Conservation (phyloP, 2,888 invertebrate species). For the Diarsia dahlii region DNA sequence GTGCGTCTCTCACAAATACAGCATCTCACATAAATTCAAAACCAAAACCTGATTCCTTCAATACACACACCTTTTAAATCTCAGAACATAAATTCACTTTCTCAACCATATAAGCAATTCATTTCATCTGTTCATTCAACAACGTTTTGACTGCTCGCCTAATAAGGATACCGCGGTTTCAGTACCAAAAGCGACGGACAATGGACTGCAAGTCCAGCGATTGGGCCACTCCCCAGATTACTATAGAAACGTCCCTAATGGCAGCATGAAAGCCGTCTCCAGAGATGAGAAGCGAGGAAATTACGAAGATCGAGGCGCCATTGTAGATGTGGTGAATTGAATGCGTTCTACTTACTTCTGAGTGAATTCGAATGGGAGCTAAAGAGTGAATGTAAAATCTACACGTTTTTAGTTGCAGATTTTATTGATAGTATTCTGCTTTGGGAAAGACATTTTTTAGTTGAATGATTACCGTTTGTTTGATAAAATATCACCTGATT, state of each 20-base stretch:
- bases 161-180: slow-evolving; percentile 57
- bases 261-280: slow-evolving; percentile 64
- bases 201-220: slow-evolving; percentile 64
- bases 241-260: slow-evolving; percentile 73
- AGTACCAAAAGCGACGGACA: slow-evolving; percentile 57
- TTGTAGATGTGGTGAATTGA: slow-evolving; percentile 53
- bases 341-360: slow-evolving; percentile 40
- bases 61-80: not conserved
- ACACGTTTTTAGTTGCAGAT: not conserved
- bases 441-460: not conserved
- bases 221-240: slow-evolving; percentile 75
- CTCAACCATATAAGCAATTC: slow-evolving; percentile 13
- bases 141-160: slow-evolving; percentile 36
- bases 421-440: not conserved
- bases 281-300: slow-evolving; percentile 63
- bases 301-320: slow-evolving; percentile 63
- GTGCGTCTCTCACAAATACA: too few relatives aligned
- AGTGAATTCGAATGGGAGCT: slow-evolving; percentile 12
- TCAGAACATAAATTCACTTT: slow-evolving; percentile 25
- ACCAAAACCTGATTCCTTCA: not conserved
- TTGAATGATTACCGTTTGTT: not conserved
- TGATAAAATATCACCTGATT: not conserved
- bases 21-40: too few relatives aligned
- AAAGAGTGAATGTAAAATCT: slow-evolving; percentile 4
- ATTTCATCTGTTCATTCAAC: slow-evolving; percentile 23